A percentile compares a stretch with the other conserved stretches of the same genome.
phyloP scores from a whole-genome alignment of 1,140 invertebrate genomes.

The Cydia splendana region DNA sequence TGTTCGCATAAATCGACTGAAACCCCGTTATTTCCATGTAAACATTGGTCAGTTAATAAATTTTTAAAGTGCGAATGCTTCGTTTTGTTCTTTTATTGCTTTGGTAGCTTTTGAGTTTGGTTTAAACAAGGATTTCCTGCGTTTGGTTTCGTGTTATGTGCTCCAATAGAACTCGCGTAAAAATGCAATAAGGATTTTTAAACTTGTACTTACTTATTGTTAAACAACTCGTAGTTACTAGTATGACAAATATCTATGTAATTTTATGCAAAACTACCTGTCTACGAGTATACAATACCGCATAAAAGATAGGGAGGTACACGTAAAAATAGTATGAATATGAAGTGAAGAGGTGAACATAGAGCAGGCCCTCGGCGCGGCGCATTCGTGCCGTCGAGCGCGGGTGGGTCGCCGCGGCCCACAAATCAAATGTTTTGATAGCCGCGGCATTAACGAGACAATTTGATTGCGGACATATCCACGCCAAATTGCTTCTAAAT shows the following conservation, averaged over 20 bases:
- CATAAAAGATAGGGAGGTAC: background rate
- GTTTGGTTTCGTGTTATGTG: background rate
- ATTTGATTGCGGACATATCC: slow-evolving; percentile 79
- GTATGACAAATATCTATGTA: background rate
- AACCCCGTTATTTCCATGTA: slow-evolving; percentile 46
- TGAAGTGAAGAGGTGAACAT: background rate
- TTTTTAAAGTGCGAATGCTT: slow-evolving; percentile 32
- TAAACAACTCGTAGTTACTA: background rate
- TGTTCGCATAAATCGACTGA: slow-evolving; percentile 67
- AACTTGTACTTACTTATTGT: background rate
- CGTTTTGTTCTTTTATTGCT: slow-evolving; percentile 30
- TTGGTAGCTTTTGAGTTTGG: slow-evolving; percentile 11
- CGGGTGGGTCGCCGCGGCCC: slow-evolving; percentile 55
- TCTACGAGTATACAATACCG: background rate
- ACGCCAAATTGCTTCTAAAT: slow-evolving; percentile 79
- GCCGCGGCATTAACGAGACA: slow-evolving; percentile 78
- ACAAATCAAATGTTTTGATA: slow-evolving; percentile 80
- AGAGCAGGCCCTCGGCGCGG: background rate
- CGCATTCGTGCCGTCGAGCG: background rate
- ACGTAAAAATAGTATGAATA: slow-evolving; percentile 3
- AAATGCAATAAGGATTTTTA: background rate
- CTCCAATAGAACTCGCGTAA: background rate
- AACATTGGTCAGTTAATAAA: slow-evolving; percentile 44
- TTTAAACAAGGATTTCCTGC: background rate
- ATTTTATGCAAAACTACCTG: background rate